phyloP scores from a whole-genome alignment of 2,797 vertebrate genomes.

The Mormyrops boulengeri region DNA sequence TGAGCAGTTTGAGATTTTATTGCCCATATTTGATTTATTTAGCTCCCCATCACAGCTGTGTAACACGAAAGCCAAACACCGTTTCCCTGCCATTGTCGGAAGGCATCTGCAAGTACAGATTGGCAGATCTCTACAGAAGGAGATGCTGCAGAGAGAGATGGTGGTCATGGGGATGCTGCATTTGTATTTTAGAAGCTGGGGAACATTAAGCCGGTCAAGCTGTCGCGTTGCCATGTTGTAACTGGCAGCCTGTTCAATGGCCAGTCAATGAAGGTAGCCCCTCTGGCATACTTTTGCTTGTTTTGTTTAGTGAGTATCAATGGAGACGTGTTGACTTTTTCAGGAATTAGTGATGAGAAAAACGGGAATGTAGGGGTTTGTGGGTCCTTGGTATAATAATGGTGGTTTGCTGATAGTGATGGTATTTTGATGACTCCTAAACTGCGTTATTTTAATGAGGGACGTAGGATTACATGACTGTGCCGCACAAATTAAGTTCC shows the following conservation, averaged over 20 bases:
- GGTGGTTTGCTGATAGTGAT: not conserved
- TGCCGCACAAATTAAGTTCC: not conserved
- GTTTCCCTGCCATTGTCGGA: not conserved
- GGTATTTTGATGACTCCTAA: not conserved
- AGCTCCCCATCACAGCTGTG: not conserved
- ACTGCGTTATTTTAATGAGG: not conserved
- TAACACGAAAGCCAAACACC: not conserved
- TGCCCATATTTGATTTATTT: not conserved
- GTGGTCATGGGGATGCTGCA: not conserved
- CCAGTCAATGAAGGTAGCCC: not conserved
- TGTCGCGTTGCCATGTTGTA: not conserved
- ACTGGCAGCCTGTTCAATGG: not conserved
- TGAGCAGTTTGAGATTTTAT: not conserved
- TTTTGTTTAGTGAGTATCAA: slow-evolving; percentile 14
- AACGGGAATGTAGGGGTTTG: not conserved
- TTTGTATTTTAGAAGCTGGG: not conserved
- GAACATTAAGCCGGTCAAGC: not conserved
- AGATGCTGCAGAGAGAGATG: not conserved
- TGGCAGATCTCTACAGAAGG: not conserved
- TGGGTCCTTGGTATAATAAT: not conserved
- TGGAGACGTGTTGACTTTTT: not conserved
- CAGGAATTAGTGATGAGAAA: not conserved
- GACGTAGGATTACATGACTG: not conserved
- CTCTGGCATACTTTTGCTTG: not conserved
- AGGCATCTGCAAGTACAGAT: not conserved